Evolutionary conservation across 2,888 invertebrate genomes (phyloP), one percentile per base, ranked within the genome.

Genomic region (Pseudococcus longispinus): DNA sequence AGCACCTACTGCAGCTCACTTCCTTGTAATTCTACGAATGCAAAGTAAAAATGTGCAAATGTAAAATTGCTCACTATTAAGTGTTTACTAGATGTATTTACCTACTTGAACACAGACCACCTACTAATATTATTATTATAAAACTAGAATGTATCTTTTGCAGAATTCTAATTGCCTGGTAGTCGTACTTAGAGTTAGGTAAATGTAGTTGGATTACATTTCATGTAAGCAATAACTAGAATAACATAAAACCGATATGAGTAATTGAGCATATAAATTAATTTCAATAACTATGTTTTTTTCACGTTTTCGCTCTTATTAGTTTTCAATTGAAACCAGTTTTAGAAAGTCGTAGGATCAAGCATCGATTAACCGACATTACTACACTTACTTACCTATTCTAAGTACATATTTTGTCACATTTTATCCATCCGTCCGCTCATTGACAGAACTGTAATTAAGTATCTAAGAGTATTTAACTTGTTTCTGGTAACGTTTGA

Each of bases 401-500:
- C 37, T 77, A 55, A n/a, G n/a, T n/a, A 60, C 60, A 26, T 32
- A 74, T 74, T 80, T 42, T 37, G 77, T 80, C 77, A 42, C 77
- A 80, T 80, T 80, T 74, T 80, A 80, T 42, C 42, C 20, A 80
- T 42, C 42, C 23, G 15, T 80, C 32, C 29, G 77, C 20, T 20
- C 42, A 20, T 20, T 42, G 77, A 80, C 77, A 80, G 77, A 37
- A 80, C 77, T 80, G 77, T 80, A 80, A 80, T 80, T 80, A 80
- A 37, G 37, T 4, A 37, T 37, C n/a, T n/a, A n/a, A n/a, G n/a
- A n/a, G 37, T 37, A 37, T 80, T 42, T 37, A 42, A n/a, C 42
- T 29, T 42, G 37, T 6, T 15, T 15, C n/a, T 15, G 51, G 23
- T 60, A 80, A 80, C 42, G 42, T 80, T 32, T 77, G 77, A 37